Conservation (phyloP, 2,113 vertebrate genomes). For the Pandion haliaetus region DNA sequence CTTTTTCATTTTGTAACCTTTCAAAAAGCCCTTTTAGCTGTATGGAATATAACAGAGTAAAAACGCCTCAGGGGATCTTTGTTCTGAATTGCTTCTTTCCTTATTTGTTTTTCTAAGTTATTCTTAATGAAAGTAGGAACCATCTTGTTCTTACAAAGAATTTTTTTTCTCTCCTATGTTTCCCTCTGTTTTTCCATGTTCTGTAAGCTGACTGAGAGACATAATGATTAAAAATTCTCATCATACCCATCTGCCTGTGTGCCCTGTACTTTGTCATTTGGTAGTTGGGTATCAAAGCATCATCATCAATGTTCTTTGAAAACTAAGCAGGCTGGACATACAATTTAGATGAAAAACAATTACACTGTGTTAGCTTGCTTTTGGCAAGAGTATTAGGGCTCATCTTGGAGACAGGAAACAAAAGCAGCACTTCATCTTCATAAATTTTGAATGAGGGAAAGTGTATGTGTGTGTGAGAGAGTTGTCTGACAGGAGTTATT, state of each 20-base stretch:
- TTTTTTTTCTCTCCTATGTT: not conserved
- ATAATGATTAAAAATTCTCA: constrained; percentile 60
- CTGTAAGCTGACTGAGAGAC: constrained; percentile 4
- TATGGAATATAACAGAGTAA: constrained; percentile 53
- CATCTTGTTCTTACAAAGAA: constrained; percentile 29
- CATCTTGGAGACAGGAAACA: constrained; percentile 69
- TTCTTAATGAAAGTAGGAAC: constrained; percentile 47
- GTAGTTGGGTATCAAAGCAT: constrained; percentile 64
- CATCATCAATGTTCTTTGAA: constrained; percentile 69
- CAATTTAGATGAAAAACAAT: constrained; percentile 77
- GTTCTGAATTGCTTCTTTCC: constrained; percentile 34
- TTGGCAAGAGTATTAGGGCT: constrained; percentile 71
- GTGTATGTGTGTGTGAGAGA: not conserved
- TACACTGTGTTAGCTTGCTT: constrained; percentile 71
- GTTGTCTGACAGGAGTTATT: constrained; percentile 55
- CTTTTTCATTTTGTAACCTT: constrained; percentile 57
- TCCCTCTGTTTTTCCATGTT: not conserved
- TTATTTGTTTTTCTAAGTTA: constrained; percentile 16
- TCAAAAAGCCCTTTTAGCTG: constrained; percentile 26
- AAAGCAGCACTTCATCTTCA: constrained; percentile 73
- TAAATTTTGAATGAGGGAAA: constrained; percentile 73
- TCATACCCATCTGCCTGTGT: constrained; percentile 15
- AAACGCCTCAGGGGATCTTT: constrained; percentile 54
- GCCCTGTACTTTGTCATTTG: constrained; percentile 59
- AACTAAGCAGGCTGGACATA: constrained; percentile 69